Evolutionary conservation across 2,113 vertebrate genomes (phyloP), one percentile per base, ranked within the genome.

Genomic region (Ancistrus triradiatus): DNA sequence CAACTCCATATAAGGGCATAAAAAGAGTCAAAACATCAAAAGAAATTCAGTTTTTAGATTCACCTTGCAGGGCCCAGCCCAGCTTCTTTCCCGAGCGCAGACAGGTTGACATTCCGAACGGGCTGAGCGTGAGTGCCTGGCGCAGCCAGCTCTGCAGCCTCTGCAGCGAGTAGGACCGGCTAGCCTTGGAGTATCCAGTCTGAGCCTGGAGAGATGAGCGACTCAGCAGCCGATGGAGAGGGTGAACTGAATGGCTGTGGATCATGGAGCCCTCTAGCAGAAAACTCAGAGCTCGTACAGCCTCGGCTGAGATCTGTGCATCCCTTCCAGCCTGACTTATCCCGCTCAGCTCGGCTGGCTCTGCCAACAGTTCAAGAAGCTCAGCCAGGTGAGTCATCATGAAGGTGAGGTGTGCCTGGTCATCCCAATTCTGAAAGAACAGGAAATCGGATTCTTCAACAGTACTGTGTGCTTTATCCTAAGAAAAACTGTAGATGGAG

Each of bases 41-140:
- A 38, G 11, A 38, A 7, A 31, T 31, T 31, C 3, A 38, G 35
- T 38, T 8, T 8, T 11, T 38, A 5, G 11, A 5, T 38, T 6
- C 85, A 98, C 95, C 92, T 92, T 94, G 92, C 51, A 94, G 90
- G 7, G 91, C 93, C 96, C 96, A 97, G 0, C 91, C 88, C 0
- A 97, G 87, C 35, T 92, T 97, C 83, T 87, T 97, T 31, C 94
- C 94, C 0, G 91, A 90, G 59, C 75, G 89, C 76, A 97, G 85
- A 75, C 93, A 95, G 56, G 86, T 84, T 0, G 88, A 88, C n/a
- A 89, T 89, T 19, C 91, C 94, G 60, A 94, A 89, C 6, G 95
- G 95, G 69, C 93, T 97, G 11, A 82, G 66, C 0, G 69, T 77
- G 68, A 99, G 89, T 53, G 31, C 77, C 33, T 82, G 74, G 31